Conservation (phyloP, 2,888 invertebrate species). For the Melitaea athalia region DNA sequence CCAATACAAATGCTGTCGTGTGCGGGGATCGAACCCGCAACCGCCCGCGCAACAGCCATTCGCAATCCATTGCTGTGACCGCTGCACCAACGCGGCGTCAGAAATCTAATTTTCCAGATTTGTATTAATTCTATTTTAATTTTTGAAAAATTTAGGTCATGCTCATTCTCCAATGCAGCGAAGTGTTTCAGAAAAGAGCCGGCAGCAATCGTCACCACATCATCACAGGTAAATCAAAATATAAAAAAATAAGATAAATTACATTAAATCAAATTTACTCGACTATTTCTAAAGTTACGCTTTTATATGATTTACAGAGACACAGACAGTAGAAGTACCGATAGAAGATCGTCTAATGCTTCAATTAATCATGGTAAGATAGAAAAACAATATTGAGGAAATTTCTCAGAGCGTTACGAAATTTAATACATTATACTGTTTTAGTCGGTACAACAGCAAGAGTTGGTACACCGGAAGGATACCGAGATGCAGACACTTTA, state of each 20-base stretch:
- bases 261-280: background rate
- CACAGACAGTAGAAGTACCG: constrained; percentile 65
- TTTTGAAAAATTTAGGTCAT: constrained; percentile 50
- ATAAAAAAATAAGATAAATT: no score
- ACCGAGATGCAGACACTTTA: constrained; percentile 73
- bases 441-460: constrained; percentile 54
- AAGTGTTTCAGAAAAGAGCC: constrained; percentile 84
- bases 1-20: no score
- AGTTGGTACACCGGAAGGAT: constrained; percentile 73
- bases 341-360: constrained; percentile 76
- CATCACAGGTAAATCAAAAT: constrained; percentile 61
- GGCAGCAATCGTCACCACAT: constrained; percentile 78
- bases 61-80: no score
- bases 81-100: no score
- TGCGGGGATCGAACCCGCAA: no score
- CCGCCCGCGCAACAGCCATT: no score
- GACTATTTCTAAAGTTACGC: background rate
- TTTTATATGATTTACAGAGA: constrained; percentile 58
- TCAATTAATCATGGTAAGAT: constrained; percentile 70
- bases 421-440: background rate
- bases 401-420: background rate
- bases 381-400: background rate
- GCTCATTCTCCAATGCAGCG: constrained; percentile 83
- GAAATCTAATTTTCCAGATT: no score
- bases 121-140: background rate